phyloP scores from a whole-genome alignment of 2,888 invertebrate genomes.

The Buathra laborator region DNA sequence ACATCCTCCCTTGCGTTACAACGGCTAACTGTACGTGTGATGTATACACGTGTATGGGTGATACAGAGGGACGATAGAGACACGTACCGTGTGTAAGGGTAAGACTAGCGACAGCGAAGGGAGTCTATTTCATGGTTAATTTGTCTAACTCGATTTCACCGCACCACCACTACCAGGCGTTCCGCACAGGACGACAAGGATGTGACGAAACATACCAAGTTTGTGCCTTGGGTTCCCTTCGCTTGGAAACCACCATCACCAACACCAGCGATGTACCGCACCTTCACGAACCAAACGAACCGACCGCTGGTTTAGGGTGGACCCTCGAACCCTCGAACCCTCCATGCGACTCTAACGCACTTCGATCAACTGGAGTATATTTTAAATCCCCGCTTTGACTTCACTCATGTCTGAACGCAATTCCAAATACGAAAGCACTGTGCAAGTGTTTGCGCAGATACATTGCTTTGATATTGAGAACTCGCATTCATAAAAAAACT shows the following conservation, averaged over 20 bases:
- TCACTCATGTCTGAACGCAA: neutral
- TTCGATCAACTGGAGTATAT: slow-evolving; percentile 39
- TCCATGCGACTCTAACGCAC: slow-evolving; percentile 51
- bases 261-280: slow-evolving; percentile 38
- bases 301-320: slow-evolving; percentile 58
- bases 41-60: slow-evolving; percentile 28
- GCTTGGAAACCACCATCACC: slow-evolving; percentile 45
- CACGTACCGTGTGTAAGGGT: slow-evolving; percentile 56
- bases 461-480: neutral
- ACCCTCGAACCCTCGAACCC: slow-evolving; percentile 58
- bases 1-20: slow-evolving; percentile 29
- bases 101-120: slow-evolving; percentile 81
- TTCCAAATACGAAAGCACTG: slow-evolving; percentile 2
- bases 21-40: slow-evolving; percentile 6
- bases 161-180: slow-evolving; percentile 67
- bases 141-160: slow-evolving; percentile 84
- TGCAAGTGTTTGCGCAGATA: neutral
- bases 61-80: slow-evolving; percentile 20
- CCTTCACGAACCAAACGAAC: slow-evolving; percentile 43
- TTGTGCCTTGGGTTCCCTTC: slow-evolving; percentile 18
- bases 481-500: neutral
- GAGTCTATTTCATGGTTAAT: slow-evolving; percentile 86
- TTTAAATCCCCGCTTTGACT: slow-evolving; percentile 55
- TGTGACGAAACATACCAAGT: slow-evolving; percentile 2
- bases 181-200: slow-evolving; percentile 24